Percentiles rank a stretch among this genome's conserved stretches.
Evolutionary conservation across 2,113 vertebrate species (phyloP).

Genomic region (Erythrocercus mccallii): DNA sequence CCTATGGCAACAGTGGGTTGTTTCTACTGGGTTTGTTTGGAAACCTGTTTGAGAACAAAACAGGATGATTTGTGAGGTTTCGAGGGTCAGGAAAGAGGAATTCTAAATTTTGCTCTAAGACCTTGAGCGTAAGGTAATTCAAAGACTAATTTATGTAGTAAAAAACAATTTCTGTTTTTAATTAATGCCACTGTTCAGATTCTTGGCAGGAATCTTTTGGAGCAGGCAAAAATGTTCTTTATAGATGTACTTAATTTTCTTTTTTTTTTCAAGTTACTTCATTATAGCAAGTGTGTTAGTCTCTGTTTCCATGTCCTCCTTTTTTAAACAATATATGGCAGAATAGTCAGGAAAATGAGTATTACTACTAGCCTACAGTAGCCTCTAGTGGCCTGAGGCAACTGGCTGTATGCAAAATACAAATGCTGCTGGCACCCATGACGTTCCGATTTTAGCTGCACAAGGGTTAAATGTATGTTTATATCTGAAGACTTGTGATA

Average conservation of each 20-base stretch:
- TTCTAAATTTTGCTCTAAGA: not conserved
- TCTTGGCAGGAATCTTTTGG: not conserved
- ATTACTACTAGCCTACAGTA: constrained; percentile 55
- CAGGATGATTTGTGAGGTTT: not conserved
- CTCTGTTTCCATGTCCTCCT: not conserved
- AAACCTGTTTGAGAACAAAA: not conserved
- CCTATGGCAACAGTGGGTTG: accelerated
- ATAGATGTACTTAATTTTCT: not conserved
- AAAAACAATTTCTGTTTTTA: not conserved
- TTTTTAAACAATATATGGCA: constrained; percentile 3
- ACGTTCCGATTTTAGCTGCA: not conserved
- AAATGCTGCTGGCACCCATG: not conserved
- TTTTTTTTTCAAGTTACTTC: not conserved
- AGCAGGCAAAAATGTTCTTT: not conserved
- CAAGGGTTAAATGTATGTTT: not conserved
- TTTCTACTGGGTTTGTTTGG: not conserved
- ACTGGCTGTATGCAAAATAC: not conserved
- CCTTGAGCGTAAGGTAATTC: not conserved
- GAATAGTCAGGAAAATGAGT: constrained; percentile 4
- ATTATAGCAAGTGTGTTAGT: not conserved
- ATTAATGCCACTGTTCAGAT: not conserved
- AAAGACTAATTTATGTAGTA: not conserved
- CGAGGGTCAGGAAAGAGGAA: not conserved
- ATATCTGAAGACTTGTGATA: not conserved
- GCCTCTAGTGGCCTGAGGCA: constrained; percentile 63